phyloP scores from a whole-genome alignment of 2,797 vertebrate species.

The Heteromormyrus szaboi region DNA sequence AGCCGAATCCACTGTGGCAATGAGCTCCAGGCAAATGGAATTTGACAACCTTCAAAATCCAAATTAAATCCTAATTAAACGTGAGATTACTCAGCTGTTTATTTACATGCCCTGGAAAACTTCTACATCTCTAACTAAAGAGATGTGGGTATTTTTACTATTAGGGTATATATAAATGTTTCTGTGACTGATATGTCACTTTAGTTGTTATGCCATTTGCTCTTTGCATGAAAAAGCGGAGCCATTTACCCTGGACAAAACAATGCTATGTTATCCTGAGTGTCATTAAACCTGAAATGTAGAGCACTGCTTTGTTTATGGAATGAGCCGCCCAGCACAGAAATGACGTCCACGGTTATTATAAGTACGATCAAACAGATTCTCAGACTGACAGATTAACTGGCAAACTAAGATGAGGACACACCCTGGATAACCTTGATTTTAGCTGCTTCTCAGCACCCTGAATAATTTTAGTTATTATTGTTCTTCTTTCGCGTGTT shows the following conservation, averaged over 20 bases:
- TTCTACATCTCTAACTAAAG: not conserved
- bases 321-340: not conserved
- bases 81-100: not conserved
- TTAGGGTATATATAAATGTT: not conserved
- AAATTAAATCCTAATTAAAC: not conserved
- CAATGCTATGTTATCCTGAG: not conserved
- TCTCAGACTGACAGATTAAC: not conserved
- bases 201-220: not conserved
- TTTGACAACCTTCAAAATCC: not conserved
- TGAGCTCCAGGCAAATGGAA: not conserved
- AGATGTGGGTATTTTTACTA: not conserved
- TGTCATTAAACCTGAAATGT: not conserved
- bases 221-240: too few relatives aligned
- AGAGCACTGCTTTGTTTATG: not conserved
- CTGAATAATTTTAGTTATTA: not conserved
- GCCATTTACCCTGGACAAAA: not conserved
- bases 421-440: slow-evolving; percentile 36
- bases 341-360: not conserved
- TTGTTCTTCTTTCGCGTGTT: not conserved
- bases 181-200: not conserved
- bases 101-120: not conserved
- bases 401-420: not conserved
- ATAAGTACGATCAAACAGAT: not conserved
- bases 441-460: not conserved
- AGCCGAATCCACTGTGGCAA: not conserved